Percentiles rank a stretch among this genome's conserved stretches.
phyloP scores from a whole-genome alignment of 2,797 vertebrate species.

The Coendou prehensilis region DNA sequence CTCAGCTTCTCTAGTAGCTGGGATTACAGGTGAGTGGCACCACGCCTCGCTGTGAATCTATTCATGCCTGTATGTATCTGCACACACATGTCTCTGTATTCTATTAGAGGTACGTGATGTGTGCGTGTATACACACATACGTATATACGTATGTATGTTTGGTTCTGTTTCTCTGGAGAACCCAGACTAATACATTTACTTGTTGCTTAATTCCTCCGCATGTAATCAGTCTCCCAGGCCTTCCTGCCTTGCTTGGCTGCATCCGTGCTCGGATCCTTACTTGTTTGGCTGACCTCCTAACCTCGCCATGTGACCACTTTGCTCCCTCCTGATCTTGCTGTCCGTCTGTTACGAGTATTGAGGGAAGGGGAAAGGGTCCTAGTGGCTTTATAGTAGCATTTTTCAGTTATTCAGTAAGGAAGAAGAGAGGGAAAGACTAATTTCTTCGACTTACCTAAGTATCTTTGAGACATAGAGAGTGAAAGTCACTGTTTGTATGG shows the following conservation, averaged over 20 bases:
- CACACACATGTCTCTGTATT: background rate
- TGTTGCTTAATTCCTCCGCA: background rate
- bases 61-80: background rate
- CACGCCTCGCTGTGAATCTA: background rate
- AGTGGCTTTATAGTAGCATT: background rate
- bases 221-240: background rate
- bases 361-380: background rate
- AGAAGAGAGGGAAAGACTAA: background rate
- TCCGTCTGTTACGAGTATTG: background rate
- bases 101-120: background rate
- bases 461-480: background rate
- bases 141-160: too few species aligned
- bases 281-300: background rate
- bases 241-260: rapidly evolving
- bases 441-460: background rate
- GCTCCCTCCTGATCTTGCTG: background rate
- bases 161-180: background rate
- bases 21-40: background rate
- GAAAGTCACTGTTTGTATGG: background rate
- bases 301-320: background rate
- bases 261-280: background rate
- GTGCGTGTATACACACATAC: too few species aligned
- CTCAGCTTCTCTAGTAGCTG: background rate
- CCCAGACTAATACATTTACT: background rate
- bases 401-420: background rate